Evolutionary conservation across 1,140 invertebrate species (phyloP).

Genomic region (Popillia japonica): DNA sequence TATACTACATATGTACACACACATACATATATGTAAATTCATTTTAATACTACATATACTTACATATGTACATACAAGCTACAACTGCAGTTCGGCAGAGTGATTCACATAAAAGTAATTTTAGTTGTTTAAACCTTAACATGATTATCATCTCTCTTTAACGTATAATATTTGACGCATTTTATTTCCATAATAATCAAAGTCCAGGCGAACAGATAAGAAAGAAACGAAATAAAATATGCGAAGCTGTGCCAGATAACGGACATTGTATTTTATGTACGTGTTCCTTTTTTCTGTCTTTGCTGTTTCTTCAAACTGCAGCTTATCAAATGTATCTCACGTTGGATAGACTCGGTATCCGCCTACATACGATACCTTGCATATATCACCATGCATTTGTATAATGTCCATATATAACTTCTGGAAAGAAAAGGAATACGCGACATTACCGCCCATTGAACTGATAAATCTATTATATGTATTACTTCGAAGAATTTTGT

Average conservation of each 20-base stretch:
- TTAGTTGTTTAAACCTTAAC: too few species aligned
- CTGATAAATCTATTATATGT: conserved; percentile 22
- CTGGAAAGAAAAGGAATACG: conserved; percentile 27
- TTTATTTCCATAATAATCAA: conserved; percentile 15
- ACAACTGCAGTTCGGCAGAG: too few species aligned
- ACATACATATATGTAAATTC: too few species aligned
- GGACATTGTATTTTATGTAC: conserved; percentile 13
- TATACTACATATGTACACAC: too few species aligned
- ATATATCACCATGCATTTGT: conserved; percentile 45
- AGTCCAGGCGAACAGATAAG: conserved; percentile 15
- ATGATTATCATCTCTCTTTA: not conserved
- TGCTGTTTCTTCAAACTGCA: conserved; percentile 29
- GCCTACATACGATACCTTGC: conserved; percentile 41
- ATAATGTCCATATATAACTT: conserved; percentile 41
- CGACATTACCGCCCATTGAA: conserved; percentile 11
- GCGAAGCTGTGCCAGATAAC: not conserved
- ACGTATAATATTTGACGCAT: not conserved
- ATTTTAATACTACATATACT: too few species aligned
- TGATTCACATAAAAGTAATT: too few species aligned
- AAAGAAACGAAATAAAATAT: conserved; percentile 12
- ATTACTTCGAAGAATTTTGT: conserved; percentile 5
- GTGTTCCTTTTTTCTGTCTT: not conserved
- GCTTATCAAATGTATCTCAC: conserved; percentile 45
- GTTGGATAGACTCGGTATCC: conserved; percentile 45
- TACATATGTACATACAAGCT: too few species aligned